Evolutionary conservation across 2,888 invertebrate genomes (phyloP), one percentile per base, ranked within the genome.

Genomic region (Endotricha flammealis): DNA sequence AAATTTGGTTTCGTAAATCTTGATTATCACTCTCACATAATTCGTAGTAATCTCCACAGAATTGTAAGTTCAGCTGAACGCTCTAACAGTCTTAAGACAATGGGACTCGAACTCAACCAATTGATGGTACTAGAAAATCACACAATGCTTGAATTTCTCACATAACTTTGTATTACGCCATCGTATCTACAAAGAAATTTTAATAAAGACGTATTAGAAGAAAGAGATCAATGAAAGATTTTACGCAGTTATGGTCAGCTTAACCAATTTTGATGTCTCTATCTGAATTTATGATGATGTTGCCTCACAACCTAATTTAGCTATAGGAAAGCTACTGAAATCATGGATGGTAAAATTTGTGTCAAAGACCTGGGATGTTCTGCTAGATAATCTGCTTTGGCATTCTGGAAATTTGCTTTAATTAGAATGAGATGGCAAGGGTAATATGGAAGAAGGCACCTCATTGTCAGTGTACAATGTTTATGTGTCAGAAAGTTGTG

Each of bases 121-220:
- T 47, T 32, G 44, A 40, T 32, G 40, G 28, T 46, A 41, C 35
- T 36, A 42, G 41, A 43, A 46, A 48, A 48, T 40, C 43, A 45
- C 49, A 36, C 35, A 36, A 42, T 38, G n/a, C 42, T 36, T 38
- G 49, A 48, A 50, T 51, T 53, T 50, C 46, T 36, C 49, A 43
- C 42, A 42, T 38, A 36, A 46, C 42, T 50, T 44, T 22, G 45
- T 37, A 42, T 48, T 47, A 37, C 38, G 42, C 31, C 45, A 50
- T 11, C 43, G 33, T 44, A 40, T 35, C 38, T 34, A 35, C 29
- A 34, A 37, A 34, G 25, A 32, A 38, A 34, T 31, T 23, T 36
- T 29, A 32, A 38, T 36, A 33, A 33, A 33, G 16, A 25, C 32
- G 24, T 33, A 25, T 25, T 23, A 20, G 29, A 29, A 32, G 12